Conservation (phyloP, 2,888 invertebrate genomes). For the Callyntrura guangdongensis region DNA sequence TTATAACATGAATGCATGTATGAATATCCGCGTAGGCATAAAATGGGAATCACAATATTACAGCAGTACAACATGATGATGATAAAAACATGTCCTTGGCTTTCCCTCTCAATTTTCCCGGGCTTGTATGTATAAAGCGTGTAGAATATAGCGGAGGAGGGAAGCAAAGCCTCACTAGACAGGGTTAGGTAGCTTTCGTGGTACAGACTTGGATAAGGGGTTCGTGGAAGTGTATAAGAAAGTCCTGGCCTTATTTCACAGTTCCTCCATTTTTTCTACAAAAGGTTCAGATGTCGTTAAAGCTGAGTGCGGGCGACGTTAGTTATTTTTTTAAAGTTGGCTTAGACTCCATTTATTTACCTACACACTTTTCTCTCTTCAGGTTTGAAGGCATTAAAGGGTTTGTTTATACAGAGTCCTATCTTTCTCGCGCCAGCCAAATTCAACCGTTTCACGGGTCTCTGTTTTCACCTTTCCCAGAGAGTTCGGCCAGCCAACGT, state of each 20-base stretch:
- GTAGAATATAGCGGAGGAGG: neutral
- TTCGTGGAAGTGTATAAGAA: slow-evolving; percentile 8
- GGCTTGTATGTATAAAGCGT: neutral
- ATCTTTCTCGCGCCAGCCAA: neutral
- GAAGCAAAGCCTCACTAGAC: neutral
- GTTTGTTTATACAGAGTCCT: neutral
- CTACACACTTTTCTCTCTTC: neutral
- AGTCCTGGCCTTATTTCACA: slow-evolving; percentile 21
- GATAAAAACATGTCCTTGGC: slow-evolving; percentile 65
- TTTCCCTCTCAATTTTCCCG: slow-evolving; percentile 34
- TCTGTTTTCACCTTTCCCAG: neutral
- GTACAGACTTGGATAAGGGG: too few species aligned
- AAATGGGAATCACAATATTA: slow-evolving; percentile 70
- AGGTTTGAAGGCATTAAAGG: neutral
- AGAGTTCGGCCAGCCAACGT: slow-evolving; percentile 49
- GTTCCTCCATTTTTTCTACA: slow-evolving; percentile 31
- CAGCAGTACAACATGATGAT: slow-evolving; percentile 50
- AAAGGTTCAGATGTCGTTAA: slow-evolving; percentile 58
- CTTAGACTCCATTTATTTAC: slow-evolving; percentile 23
- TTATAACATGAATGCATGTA: slow-evolving; percentile 64
- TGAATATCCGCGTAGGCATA: slow-evolving; percentile 37
- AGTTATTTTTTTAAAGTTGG: slow-evolving; percentile 15
- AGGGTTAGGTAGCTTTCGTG: neutral
- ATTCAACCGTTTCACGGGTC: neutral
- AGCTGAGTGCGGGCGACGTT: slow-evolving; percentile 40